phyloP scores from a whole-genome alignment of 2,113 vertebrate species.

The Pluvianellus socialis region DNA sequence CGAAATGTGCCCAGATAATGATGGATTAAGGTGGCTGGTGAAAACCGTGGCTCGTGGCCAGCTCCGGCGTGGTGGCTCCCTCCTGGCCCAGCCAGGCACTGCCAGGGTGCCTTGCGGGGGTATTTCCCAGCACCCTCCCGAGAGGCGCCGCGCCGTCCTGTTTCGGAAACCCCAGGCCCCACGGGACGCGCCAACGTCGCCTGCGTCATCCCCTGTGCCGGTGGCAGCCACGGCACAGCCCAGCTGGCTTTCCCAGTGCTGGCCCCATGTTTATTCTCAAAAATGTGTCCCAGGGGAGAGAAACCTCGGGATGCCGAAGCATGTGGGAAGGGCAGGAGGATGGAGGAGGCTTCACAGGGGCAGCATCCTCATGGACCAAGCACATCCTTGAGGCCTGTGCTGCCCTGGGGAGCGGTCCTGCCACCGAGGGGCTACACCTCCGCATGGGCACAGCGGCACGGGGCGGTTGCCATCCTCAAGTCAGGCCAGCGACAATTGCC shows the following conservation, averaged over 20 bases:
- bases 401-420: neutral
- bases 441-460: rapidly evolving
- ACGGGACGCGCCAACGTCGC: rapidly evolving
- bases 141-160: neutral
- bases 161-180: neutral
- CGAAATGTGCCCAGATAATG: conserved; percentile 61
- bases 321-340: rapidly evolving
- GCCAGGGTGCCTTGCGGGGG: neutral
- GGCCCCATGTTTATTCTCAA: neutral
- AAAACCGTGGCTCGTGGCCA: conserved; percentile 58
- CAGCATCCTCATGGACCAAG: neutral
- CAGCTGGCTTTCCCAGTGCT: neutral
- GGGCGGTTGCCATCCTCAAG: neutral
- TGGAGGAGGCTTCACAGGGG: neutral
- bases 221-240: neutral
- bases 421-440: neutral
- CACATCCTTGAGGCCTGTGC: rapidly evolving
- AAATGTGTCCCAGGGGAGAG: rapidly evolving
- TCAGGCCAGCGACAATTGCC: rapidly evolving
- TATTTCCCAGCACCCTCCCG: neutral
- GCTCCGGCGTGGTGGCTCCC: neutral
- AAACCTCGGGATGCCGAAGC: neutral
- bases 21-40: conserved; percentile 59
- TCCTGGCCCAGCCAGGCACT: neutral
- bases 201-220: neutral